Conservation (phyloP, 2,797 vertebrate species). For the Crypturellus tataupa region DNA sequence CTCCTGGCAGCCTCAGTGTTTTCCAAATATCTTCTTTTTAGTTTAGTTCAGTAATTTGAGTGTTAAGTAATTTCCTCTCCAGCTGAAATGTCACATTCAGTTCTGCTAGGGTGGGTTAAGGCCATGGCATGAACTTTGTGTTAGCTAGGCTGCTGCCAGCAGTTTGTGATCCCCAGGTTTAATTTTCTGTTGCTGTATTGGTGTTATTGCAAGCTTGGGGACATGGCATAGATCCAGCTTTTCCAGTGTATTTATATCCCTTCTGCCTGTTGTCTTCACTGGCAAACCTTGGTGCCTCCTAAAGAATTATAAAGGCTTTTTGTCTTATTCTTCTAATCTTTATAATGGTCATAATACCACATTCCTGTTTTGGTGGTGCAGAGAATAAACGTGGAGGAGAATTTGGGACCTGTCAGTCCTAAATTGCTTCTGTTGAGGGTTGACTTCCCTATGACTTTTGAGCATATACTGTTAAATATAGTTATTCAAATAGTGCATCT, state of each 20-base stretch:
- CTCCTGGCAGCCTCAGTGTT: neutral
- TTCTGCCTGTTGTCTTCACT: neutral
- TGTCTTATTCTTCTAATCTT: neutral
- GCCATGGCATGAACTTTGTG: neutral
- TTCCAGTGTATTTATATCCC: neutral
- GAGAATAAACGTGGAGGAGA: neutral
- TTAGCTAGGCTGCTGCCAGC: neutral
- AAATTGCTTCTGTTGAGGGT: neutral
- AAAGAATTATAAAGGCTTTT: neutral
- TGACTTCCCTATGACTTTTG: neutral
- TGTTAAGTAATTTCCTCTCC: neutral
- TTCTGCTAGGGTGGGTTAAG: neutral
- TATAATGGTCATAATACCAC: neutral
- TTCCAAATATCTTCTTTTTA: neutral
- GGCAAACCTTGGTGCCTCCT: neutral
- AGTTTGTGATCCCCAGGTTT: neutral
- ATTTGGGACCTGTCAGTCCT: neutral
- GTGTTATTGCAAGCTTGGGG: neutral
- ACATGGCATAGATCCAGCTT: neutral
- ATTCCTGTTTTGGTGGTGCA: neutral
- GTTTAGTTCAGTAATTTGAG: neutral
- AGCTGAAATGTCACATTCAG: neutral
- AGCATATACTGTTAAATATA: neutral
- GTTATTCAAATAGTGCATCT: accelerated
- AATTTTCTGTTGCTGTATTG: neutral